Evolutionary conservation across 2,888 invertebrate genomes (phyloP), one percentile per base, ranked within the genome.

Genomic region (Drosophila monieri): DNA sequence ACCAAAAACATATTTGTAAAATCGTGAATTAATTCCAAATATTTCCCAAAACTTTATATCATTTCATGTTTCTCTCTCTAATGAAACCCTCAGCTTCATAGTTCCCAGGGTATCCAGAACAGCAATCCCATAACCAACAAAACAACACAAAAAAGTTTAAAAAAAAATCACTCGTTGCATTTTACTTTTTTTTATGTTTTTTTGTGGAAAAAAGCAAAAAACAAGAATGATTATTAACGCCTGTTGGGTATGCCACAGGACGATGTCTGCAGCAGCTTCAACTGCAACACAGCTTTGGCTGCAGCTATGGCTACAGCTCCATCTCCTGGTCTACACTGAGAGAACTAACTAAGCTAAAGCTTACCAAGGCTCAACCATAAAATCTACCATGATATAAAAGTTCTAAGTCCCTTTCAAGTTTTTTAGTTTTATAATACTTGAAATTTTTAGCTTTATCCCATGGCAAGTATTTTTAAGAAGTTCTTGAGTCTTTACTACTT

Each of bases 181-280:
- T 85, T 70, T n/a, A 46, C 47, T 39, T 37, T 60, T 46, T 60
- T 60, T 30, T 60, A 39, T 60, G 47, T 30, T 43, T 43, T 57
- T 58, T 48, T 78, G 66, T 71, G 59, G 43, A 61, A 59, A 71
- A 73, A 55, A 70, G 64, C 54, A 73, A 73, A 65, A 73, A 67
- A 67, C 73, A 61, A 58, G 65, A 76, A 80, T 75, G 71, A 88
- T 87, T 87, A 87, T 89, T 88, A 89, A 89, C 88, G 87, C 88
- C 85, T 88, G 87, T 77, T 89, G 89, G 87, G 62, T 81, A 76
- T 88, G 88, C 89, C 84, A 80, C 86, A 88, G 85, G 88, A 87
- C 83, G 88, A 79, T 72, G 83, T 81, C 85, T 83, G 76, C 66
- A 37, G 41, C 58, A 52, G 21, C 61, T 66, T 10, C 62, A 57